Conservation (phyloP, 2,797 vertebrate species). For the Liparis tanakae region DNA sequence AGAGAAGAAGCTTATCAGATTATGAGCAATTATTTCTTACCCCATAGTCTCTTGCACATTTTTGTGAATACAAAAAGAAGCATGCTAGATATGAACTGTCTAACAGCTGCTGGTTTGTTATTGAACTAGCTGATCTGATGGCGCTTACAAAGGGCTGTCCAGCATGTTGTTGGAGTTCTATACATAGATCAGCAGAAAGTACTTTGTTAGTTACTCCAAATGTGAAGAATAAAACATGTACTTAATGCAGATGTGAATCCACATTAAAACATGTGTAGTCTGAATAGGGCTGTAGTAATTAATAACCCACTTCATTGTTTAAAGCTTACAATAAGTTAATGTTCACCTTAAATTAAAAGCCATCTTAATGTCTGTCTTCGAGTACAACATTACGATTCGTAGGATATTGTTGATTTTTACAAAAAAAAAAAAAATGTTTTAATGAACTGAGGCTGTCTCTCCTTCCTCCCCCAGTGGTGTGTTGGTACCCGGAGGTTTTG, state of each 20-base stretch:
- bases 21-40: background rate
- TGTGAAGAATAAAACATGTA: background rate
- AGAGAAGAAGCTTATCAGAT: background rate
- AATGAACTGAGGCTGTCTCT: background rate
- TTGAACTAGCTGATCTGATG: conserved; percentile 3
- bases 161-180: background rate
- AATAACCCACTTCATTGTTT: too few species aligned
- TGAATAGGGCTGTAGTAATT: too few species aligned
- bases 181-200: background rate
- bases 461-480: conserved; percentile 84
- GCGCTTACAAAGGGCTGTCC: background rate
- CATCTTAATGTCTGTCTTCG: background rate
- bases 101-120: background rate
- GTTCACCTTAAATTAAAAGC: background rate
- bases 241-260: background rate
- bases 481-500: conserved; percentile 95
- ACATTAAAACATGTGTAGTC: background rate
- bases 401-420: background rate
- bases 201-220: background rate
- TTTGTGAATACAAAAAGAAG: background rate
- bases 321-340: too few species aligned
- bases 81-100: background rate
- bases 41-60: background rate
- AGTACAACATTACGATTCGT: too few species aligned
- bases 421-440: too few species aligned